phyloP scores from a whole-genome alignment of 35 echinoderm and acorn worm species.

The Lytechinus pictus region DNA sequence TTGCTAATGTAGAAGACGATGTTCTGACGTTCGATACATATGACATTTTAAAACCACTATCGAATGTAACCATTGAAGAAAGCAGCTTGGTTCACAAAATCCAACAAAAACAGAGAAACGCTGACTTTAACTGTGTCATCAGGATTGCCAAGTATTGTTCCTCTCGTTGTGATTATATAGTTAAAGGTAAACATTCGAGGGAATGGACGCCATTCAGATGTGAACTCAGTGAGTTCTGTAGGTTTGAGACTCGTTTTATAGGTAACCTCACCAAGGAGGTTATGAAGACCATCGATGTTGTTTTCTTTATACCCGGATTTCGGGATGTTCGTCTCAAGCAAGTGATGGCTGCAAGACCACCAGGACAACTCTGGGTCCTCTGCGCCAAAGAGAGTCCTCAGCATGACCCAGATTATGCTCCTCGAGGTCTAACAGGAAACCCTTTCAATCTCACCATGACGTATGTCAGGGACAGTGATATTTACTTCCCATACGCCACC shows the following conservation, averaged over 20 bases:
- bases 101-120: not conserved
- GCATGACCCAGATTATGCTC: constrained; percentile 15
- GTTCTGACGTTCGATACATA: no score
- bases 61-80: not conserved
- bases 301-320: no score
- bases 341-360: no score
- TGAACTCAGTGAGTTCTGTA: no score
- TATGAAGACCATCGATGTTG: no score
- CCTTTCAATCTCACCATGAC: constrained; percentile 28
- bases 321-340: no score
- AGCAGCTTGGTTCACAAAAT: constrained; percentile 3
- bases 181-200: no score
- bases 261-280: no score
- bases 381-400: not conserved
- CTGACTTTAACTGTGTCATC: not conserved
- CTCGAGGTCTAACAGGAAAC: not conserved
- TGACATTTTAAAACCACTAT: not conserved
- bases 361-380: constrained; percentile 6
- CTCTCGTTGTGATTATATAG: not conserved
- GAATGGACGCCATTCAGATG: no score
- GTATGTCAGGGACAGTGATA: not conserved
- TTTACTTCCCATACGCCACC: not conserved
- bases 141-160: constrained; percentile 18
- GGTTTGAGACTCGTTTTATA: no score
- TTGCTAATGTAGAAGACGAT: no score